Percentiles rank a stretch among this genome's conserved stretches.
Conservation (phyloP, 1,140 invertebrate species). For the Branchinecta lindahli region DNA sequence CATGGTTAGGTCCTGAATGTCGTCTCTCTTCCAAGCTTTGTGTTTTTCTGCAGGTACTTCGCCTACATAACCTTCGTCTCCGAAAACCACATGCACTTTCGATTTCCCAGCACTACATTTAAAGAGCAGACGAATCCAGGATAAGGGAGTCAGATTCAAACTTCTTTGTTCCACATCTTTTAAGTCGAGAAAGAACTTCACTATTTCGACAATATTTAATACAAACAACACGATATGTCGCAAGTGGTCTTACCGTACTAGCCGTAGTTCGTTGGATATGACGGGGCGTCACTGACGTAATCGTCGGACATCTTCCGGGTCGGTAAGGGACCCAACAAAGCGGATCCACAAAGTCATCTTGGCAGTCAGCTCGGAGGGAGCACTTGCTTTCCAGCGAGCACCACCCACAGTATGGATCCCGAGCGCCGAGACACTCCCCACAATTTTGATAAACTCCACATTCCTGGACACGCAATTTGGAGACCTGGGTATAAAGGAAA, state of each 20-base stretch:
- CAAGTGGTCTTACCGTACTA: slow-evolving; percentile 44
- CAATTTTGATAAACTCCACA: slow-evolving; percentile 83
- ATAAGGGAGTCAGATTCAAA: too few relatives aligned
- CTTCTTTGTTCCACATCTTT: too few relatives aligned
- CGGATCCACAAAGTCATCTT: slow-evolving; percentile 74
- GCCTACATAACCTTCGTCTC: too few relatives aligned
- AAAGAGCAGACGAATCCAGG: too few relatives aligned
- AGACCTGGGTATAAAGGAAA: slow-evolving; percentile 41
- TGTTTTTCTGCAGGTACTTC: too few relatives aligned
- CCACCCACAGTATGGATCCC: slow-evolving; percentile 95
- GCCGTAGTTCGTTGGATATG: slow-evolving; percentile 82
- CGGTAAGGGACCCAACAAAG: slow-evolving; percentile 92
- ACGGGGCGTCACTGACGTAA: slow-evolving; percentile 74
- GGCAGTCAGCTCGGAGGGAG: slow-evolving; percentile 69
- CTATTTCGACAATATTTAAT: too few relatives aligned
- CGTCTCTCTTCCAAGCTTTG: too few relatives aligned
- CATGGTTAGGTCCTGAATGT: too few relatives aligned
- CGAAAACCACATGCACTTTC: too few relatives aligned
- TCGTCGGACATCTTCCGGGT: slow-evolving; percentile 83
- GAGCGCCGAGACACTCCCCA: slow-evolving; percentile 73
- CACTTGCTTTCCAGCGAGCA: slow-evolving; percentile 93
- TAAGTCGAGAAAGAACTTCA: too few relatives aligned
- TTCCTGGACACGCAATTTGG: slow-evolving; percentile 86
- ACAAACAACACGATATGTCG: background rate
- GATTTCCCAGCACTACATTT: too few relatives aligned